These are phyloP conservation scores for Leptopilina drosophilae DNA, from an alignment of 2,888 invertebrate species.

Conservation along the genomic window DNA sequence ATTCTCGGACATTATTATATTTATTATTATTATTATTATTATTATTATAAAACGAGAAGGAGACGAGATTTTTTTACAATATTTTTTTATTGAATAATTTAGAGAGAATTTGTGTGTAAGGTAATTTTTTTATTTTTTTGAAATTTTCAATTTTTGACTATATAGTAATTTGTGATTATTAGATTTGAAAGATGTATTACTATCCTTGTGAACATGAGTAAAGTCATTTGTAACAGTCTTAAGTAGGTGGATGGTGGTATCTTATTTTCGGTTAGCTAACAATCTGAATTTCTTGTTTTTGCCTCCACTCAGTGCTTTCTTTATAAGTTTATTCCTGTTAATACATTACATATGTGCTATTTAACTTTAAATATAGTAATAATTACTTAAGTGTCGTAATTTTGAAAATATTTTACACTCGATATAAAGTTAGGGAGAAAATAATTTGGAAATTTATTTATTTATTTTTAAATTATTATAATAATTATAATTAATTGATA, in stretches of 20 bases:
- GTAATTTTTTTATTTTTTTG: neutral
- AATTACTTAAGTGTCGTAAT: neutral
- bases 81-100: neutral
- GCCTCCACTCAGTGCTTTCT: neutral
- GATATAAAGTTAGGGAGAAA: too few species aligned
- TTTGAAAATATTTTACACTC: too few species aligned
- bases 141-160: neutral
- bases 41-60: neutral
- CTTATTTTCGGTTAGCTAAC: conserved; percentile 5
- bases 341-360: neutral
- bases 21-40: neutral
- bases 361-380: neutral
- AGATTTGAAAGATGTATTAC: conserved; percentile 16
- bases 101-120: too few species aligned
- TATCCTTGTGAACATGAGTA: conserved; percentile 12
- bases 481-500: too few species aligned
- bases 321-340: neutral
- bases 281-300: conserved; percentile 21
- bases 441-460: too few species aligned
- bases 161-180: neutral
- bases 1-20: too few species aligned
- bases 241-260: conserved; percentile 14
- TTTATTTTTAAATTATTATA: too few species aligned
- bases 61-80: neutral
- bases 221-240: conserved; percentile 26